Evolutionary conservation across 2,888 invertebrate species (phyloP), one percentile per base, ranked within the genome.

Genomic region (Caenorhabditis sulstoni): DNA sequence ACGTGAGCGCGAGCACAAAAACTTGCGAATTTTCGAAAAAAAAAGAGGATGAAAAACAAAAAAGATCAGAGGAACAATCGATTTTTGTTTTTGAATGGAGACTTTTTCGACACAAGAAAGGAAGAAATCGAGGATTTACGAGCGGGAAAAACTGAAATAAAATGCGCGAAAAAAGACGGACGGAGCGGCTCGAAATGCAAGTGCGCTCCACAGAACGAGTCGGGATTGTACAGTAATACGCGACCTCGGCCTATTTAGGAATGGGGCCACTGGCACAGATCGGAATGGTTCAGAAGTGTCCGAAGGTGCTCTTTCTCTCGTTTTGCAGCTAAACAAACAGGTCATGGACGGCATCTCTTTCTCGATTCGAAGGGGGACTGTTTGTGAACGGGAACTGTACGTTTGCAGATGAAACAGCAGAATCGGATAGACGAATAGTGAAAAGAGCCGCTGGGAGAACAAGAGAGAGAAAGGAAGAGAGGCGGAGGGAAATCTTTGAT

Each of bases 271-370:
- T 29, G 29, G 29, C 29, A 29, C 29, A 29, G 41, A 41, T 41
- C 11, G 14, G 14, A 45, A 14, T 41, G 20, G 23, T 14, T 53
- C 44, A 37, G 18, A 29, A 66, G 35, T 53, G 53, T 64, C 55
- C 71, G 55, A 64, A 57, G 41, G 71, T 55, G 62, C 62, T 70
- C 57, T 29, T 29, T 29, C 45, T 53, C 61, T 64, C 39, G 20
- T 41, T 71, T 71, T 35, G 73, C 73, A 73, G 73, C 73, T 73
- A 73, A 64, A 49, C 64, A 73, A 73, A 73, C 52, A 73, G 73
- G 73, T 73, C 64, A 64, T 73, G 73, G 57, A 71, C 71, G 71
- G 64, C 73, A 64, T 65, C 55, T 73, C 57, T 73, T 37, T 55
- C 49, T 49, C 57, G 35, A 23, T 50, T n/a, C 41, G 58, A 58